Percentiles rank a stretch among this genome's conserved stretches.
Evolutionary conservation across 2,797 vertebrate species (phyloP).

Genomic region (Enteromius treurensis): DNA sequence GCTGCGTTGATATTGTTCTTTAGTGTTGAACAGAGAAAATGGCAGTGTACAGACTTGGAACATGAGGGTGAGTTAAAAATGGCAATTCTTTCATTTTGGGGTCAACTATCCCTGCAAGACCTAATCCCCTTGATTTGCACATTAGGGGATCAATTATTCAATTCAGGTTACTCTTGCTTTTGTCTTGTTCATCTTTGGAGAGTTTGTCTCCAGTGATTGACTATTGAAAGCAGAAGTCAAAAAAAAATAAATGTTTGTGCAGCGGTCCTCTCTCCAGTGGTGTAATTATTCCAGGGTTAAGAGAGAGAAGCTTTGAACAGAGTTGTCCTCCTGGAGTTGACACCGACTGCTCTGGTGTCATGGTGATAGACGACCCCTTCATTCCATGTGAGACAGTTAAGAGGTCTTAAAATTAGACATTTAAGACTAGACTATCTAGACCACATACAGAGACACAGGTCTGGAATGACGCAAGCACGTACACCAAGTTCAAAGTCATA

Average conservation of each 20-base stretch:
- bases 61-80: neutral
- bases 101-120: neutral
- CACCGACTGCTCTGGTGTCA: neutral
- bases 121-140: neutral
- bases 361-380: neutral
- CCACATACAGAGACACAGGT: neutral
- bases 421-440: neutral
- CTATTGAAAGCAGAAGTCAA: neutral
- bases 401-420: neutral
- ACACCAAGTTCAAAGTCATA: conserved; percentile 15
- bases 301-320: neutral
- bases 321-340: neutral
- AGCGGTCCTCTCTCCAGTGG: neutral
- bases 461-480: neutral
- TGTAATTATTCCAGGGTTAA: neutral
- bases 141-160: neutral
- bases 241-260: neutral
- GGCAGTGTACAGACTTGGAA: neutral
- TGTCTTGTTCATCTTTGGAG: neutral
- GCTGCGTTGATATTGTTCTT: neutral
- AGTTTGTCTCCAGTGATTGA: conserved; percentile 18
- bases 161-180: neutral
- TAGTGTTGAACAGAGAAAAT: neutral
- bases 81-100: neutral
- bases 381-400: neutral